Base-by-base conservation (phyloP, 2,113 vertebrate species). In the Sclerurus mexicanus region DNA sequence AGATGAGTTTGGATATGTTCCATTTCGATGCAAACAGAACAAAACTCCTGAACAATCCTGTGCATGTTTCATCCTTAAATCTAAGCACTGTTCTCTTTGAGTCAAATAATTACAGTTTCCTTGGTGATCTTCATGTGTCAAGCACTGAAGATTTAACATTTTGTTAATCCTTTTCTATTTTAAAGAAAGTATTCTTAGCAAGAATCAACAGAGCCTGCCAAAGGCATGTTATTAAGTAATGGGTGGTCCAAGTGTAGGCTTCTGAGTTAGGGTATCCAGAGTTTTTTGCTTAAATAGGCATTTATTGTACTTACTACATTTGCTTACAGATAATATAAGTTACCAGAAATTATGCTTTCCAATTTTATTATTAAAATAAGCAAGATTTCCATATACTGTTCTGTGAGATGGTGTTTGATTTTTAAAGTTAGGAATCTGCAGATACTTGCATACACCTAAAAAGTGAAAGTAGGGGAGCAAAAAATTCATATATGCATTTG, bases 111-210 rank as follows among this genome's bases (percentile, higher is more conserved):
- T 90, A 76, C 60, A 53, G 96, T 96, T 96, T 97, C 94, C 96
- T 92, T 96, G 96, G 94, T 95, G 96, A 97, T 96, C 62, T 92
- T 90, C 92, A 71, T 9, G 9, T 92, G 88, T 73, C 50, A 79
- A 86, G 33, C 49, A n/a, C 55, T 84, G 50, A 86, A 91, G 84
- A 91, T 82, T 80, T 49, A 93, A 88, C 39, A 81, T 96, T 92
- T 67, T 91, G 37, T 93, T 92, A 93, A 91, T 93, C 24, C 16
- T 87, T 86, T 93, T 81, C 71, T 81, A 66, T 95, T 95, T 85
- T 92, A 76, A 91, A 95, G 72, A 17, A 77, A 77, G 33, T 79
- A 63, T 76, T 94, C 82, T 75, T 71, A 78, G 63, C 50, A 71
- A 62, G 87, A 90, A 77, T 80, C 72, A 93, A 59, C 85, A 85